These are phyloP conservation scores for Corapipo altera DNA, from an alignment of 2,113 vertebrate genomes.

Conservation along the genomic window DNA sequence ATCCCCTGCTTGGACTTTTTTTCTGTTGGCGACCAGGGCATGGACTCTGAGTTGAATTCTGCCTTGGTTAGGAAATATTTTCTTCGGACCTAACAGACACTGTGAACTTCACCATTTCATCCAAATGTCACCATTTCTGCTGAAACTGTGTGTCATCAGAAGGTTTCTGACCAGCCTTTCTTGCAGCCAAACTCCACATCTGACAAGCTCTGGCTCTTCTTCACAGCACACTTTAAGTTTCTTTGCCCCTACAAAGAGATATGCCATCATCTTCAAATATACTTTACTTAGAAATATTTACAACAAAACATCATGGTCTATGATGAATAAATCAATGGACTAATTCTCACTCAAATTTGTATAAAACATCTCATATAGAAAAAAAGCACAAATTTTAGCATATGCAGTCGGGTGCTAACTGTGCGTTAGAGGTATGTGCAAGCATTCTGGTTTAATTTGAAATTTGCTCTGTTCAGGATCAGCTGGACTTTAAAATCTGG, in stretches of 20 bases:
- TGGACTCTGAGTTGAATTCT: not conserved
- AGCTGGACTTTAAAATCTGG: slow-evolving; percentile 38
- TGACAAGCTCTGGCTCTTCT: not conserved
- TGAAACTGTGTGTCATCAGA: not conserved
- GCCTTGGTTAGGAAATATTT: not conserved
- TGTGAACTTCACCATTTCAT: not conserved
- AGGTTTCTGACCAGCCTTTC: not conserved
- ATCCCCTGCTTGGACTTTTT: not conserved
- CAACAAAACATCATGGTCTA: not conserved
- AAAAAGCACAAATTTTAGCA: not conserved
- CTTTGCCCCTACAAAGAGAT: not conserved
- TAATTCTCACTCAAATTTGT: not conserved
- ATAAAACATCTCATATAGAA: not conserved
- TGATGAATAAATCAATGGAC: not conserved
- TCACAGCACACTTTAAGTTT: not conserved
- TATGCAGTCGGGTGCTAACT: not conserved
- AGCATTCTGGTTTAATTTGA: slow-evolving; percentile 32
- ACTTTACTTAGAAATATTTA: not conserved
- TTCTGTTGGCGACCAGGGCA: not conserved
- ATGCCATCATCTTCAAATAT: not conserved
- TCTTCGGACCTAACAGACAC: not conserved
- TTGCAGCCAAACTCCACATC: not conserved
- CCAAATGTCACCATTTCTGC: not conserved
- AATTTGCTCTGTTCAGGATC: slow-evolving; percentile 35
- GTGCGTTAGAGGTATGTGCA: not conserved